Percentiles rank a stretch among this genome's conserved stretches.
Evolutionary conservation across 2,888 invertebrate species (phyloP).

Genomic region (Oscheius sp.): DNA sequence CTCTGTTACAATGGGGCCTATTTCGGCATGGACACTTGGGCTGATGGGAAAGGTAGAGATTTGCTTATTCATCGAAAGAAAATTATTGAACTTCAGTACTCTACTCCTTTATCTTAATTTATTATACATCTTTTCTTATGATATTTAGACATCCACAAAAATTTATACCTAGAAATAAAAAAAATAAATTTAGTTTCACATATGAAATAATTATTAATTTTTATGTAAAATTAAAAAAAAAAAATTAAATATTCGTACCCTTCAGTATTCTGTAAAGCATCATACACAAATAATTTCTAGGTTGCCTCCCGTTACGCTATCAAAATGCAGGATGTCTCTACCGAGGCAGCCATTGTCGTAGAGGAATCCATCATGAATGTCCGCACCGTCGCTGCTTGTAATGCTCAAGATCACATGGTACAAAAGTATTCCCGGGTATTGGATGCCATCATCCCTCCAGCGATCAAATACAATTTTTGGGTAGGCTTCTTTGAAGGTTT

Average conservation of each 20-base stretch:
- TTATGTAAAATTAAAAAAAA: too few species aligned
- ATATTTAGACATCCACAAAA: too few species aligned
- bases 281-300: slow-evolving; percentile 4
- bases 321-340: slow-evolving; percentile 33
- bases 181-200: too few species aligned
- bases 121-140: too few species aligned
- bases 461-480: slow-evolving; percentile 39
- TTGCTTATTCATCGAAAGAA: too few species aligned
- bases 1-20: slow-evolving; percentile 49
- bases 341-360: slow-evolving; percentile 36
- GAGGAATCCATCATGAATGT: slow-evolving; percentile 49
- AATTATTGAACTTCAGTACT: background rate
- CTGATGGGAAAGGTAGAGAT: slow-evolving; percentile 40
- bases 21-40: slow-evolving; percentile 45
- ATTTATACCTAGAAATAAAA: too few species aligned
- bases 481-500: slow-evolving; percentile 54
- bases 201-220: too few species aligned
- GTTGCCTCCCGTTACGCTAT: slow-evolving; percentile 22
- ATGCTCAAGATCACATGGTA: slow-evolving; percentile 49
- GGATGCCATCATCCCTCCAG: background rate
- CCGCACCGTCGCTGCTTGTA: slow-evolving; percentile 50
- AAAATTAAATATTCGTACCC: too few species aligned
- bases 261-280: too few species aligned
- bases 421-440: slow-evolving; percentile 18
- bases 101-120: too few species aligned